phyloP scores from a whole-genome alignment of 2,797 vertebrate genomes.

The Clarias platycephalus region DNA sequence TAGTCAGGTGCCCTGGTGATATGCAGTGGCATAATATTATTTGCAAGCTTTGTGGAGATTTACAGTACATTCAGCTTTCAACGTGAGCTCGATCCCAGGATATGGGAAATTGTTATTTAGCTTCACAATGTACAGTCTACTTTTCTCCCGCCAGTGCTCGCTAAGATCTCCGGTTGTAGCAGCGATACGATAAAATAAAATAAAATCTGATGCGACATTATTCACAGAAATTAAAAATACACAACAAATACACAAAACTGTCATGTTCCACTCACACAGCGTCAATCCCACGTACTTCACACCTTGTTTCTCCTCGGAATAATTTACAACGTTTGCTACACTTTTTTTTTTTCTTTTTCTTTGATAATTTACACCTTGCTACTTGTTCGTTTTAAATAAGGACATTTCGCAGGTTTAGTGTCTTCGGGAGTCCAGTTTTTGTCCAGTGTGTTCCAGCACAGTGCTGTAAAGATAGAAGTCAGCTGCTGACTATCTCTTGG shows the following conservation, averaged over 20 bases:
- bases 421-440: conserved; percentile 72
- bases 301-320: conserved; percentile 85
- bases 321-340: conserved; percentile 81
- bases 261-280: conserved; percentile 88
- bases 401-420: conserved; percentile 69
- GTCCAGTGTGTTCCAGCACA: conserved; percentile 58
- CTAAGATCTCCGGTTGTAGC: conserved; percentile 79
- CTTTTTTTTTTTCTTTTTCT: conserved; percentile 81
- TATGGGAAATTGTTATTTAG: conserved; percentile 82
- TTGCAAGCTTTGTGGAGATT: conserved; percentile 71
- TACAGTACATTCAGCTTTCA: conserved; percentile 87
- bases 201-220: conserved; percentile 79
- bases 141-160: conserved; percentile 67
- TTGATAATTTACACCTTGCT: conserved; percentile 57
- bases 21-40: conserved; percentile 71
- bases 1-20: conserved; percentile 74
- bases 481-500: conserved; percentile 89
- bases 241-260: conserved; percentile 95
- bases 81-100: conserved; percentile 70
- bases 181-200: conserved; percentile 73
- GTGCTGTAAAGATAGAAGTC: conserved; percentile 43
- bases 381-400: conserved; percentile 60
- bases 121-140: conserved; percentile 70
- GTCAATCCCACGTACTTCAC: conserved; percentile 88
- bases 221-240: conserved; percentile 84